Evolutionary conservation across 2,113 vertebrate genomes (phyloP).

Genomic region (Rhombomys opimus): DNA sequence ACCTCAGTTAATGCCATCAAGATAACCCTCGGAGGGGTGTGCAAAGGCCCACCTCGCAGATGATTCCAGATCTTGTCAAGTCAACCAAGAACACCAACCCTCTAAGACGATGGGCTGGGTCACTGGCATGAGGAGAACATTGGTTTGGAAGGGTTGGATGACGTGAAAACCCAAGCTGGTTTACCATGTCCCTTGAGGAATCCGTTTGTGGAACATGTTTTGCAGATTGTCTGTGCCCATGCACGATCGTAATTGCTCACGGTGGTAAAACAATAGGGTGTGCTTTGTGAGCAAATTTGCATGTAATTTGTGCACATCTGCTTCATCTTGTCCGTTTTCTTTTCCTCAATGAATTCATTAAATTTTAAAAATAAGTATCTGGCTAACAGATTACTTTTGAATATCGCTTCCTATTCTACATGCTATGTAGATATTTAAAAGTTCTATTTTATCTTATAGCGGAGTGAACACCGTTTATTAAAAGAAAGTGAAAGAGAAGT

Average conservation of each 20-base stretch:
- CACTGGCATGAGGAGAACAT: background rate
- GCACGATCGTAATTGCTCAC: constrained; percentile 47
- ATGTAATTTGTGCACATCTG: constrained; percentile 45
- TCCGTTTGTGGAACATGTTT: constrained; percentile 57
- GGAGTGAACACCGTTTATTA: background rate
- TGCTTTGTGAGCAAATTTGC: constrained; percentile 66
- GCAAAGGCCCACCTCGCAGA: background rate
- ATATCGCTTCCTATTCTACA: constrained; percentile 10
- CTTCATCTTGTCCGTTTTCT: constrained; percentile 63
- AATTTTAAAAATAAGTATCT: constrained; percentile 51
- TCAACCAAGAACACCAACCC: background rate
- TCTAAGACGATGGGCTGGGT: background rate
- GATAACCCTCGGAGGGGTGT: background rate
- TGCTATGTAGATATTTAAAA: constrained; percentile 21
- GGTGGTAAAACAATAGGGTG: constrained; percentile 55
- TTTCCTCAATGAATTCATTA: constrained; percentile 51
- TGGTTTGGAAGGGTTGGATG: constrained; percentile 1
- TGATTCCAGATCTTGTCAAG: background rate
- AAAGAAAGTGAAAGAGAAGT: background rate
- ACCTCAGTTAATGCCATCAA: background rate
- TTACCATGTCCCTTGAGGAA: constrained; percentile 22
- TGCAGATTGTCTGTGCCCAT: constrained; percentile 51
- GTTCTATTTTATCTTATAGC: background rate
- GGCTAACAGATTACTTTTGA: background rate
- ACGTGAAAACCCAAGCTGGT: constrained; percentile 15